Conservation (phyloP, 2,888 invertebrate genomes). For the Synanthedon andrenaeformis region DNA sequence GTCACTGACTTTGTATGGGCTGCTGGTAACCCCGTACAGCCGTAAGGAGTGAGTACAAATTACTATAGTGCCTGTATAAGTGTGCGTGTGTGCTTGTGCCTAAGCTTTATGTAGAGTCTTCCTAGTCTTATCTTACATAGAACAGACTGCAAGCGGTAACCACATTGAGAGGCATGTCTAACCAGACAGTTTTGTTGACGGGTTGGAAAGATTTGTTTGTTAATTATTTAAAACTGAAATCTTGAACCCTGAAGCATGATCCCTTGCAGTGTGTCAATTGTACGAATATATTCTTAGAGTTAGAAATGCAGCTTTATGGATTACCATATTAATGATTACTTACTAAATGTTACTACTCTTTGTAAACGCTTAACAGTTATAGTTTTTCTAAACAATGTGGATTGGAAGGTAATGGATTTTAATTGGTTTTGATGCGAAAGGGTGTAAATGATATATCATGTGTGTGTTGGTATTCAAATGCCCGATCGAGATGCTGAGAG, state of each 20-base stretch:
- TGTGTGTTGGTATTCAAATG: slow-evolving; percentile 83
- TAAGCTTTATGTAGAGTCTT: slow-evolving; percentile 60
- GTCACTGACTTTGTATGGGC: slow-evolving; percentile 78
- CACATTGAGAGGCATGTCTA: slow-evolving; percentile 39
- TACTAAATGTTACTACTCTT: slow-evolving; percentile 63
- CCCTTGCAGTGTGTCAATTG: slow-evolving; percentile 62
- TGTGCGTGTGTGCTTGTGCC: slow-evolving; percentile 70
- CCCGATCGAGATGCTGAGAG: slow-evolving; percentile 69
- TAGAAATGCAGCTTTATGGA: slow-evolving; percentile 57
- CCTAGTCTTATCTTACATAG: slow-evolving; percentile 44
- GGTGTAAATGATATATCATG: slow-evolving; percentile 57
- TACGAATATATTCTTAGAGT: slow-evolving; percentile 27
- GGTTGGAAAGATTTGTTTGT: slow-evolving; percentile 45
- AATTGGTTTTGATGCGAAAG: slow-evolving; percentile 66
- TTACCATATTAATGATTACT: slow-evolving; percentile 39
- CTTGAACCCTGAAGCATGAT: slow-evolving; percentile 44
- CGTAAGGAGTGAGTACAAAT: slow-evolving; percentile 77
- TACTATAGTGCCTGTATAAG: slow-evolving; percentile 70
- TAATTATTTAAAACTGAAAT: slow-evolving; percentile 30
- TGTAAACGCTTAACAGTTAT: slow-evolving; percentile 65
- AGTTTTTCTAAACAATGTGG: slow-evolving; percentile 66
- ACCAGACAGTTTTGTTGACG: slow-evolving; percentile 27
- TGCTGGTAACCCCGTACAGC: slow-evolving; percentile 76
- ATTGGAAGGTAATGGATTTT: slow-evolving; percentile 69
- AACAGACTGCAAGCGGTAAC: slow-evolving; percentile 65